Conservation (phyloP, 2,113 vertebrate species). For the Piaya cayana region DNA sequence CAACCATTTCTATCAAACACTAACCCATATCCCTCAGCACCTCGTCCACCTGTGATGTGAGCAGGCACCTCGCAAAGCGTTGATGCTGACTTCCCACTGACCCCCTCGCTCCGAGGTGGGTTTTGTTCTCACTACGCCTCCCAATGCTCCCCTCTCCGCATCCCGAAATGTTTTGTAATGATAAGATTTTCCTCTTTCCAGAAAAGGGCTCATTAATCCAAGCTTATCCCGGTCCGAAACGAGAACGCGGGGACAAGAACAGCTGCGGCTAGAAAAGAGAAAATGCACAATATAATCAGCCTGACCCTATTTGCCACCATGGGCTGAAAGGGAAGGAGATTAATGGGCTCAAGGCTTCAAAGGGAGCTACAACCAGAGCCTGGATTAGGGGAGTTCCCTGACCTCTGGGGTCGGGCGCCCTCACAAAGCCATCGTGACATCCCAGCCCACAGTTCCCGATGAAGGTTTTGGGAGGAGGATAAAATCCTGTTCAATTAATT, state of each 20-base stretch:
- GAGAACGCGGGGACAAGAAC: not conserved
- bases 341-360: not conserved
- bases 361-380: not conserved
- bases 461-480: no score
- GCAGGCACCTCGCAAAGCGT: no score
- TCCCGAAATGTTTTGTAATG: accelerated
- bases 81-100: no score
- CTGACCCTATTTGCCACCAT: constrained; percentile 30
- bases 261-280: constrained; percentile 11
- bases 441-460: not conserved
- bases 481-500: no score
- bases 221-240: not conserved
- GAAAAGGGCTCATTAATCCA: not conserved
- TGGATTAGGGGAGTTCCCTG: constrained; percentile 30
- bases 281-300: constrained; percentile 61
- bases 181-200: not conserved
- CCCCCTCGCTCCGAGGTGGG: accelerated
- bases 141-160: not conserved
- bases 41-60: no score
- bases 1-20: no score
- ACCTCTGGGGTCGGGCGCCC: not conserved
- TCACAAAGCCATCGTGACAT: not conserved
- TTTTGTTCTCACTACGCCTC: not conserved
- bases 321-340: constrained; percentile 18
- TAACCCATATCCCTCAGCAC: no score